These are phyloP conservation scores for Drosophila meridionalis DNA, from an alignment of 2,888 invertebrate genomes.

Conservation along the genomic window DNA sequence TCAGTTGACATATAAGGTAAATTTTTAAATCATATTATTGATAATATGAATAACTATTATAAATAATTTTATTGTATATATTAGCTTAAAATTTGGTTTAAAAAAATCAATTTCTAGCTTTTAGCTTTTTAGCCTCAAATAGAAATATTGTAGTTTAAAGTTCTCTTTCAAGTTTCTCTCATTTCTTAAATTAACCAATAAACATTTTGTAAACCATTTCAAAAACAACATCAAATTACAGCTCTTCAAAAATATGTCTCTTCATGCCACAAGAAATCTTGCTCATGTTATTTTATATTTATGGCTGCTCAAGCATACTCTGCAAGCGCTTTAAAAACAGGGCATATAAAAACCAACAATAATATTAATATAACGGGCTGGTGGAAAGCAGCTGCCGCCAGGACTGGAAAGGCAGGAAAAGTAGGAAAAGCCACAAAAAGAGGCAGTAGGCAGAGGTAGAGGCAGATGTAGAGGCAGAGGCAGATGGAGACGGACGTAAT, in stretches of 20 bases:
- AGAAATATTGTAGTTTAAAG: too few relatives aligned
- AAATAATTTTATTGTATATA: too few relatives aligned
- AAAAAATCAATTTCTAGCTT: neutral
- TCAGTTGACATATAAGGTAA: too few relatives aligned
- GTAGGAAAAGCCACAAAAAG: neutral
- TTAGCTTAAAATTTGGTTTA: too few relatives aligned
- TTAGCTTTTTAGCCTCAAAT: too few relatives aligned
- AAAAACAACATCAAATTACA: neutral
- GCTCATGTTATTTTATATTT: neutral
- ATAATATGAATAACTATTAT: too few relatives aligned
- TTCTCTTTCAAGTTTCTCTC: neutral
- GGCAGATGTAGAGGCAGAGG: neutral
- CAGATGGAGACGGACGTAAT: slow-evolving; percentile 5
- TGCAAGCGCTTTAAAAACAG: neutral
- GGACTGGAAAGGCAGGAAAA: neutral
- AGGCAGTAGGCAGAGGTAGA: neutral
- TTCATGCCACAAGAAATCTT: neutral
- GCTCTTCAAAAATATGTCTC: neutral
- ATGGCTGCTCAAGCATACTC: neutral
- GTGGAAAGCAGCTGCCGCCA: slow-evolving; percentile 16
- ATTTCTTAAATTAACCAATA: neutral
- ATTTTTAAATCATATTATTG: too few relatives aligned
- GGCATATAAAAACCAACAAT: slow-evolving; percentile 22
- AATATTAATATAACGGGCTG: slow-evolving; percentile 17
- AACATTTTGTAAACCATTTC: neutral